Base-by-base conservation (phyloP, 2,113 vertebrate species). In the Apus apus region DNA sequence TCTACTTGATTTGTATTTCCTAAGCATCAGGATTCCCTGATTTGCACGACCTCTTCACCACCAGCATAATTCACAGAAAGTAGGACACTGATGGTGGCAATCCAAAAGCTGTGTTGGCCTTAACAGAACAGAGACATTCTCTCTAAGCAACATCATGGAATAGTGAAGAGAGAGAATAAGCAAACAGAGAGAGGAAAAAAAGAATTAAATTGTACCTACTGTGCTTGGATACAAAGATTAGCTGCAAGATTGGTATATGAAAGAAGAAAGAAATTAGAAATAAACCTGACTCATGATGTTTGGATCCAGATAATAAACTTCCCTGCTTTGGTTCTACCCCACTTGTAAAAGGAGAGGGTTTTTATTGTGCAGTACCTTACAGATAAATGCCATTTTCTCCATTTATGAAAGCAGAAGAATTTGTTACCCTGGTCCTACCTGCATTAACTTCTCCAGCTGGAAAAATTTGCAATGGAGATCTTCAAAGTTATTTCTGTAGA, bases 391-490 rank as follows among this genome's bases (percentile, higher is more conserved):
- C 57, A 56, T 2, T 18, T 23, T 70, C 81, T 89, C 48, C n/a
- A 36, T 15, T 76, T 62, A 76, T 13, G 16, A 90, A 89, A 61
- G 12, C 5, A 88, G 30, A 76, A 82, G 72, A 79, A 58, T 77
- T 82, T 74, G 19, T 82, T 50, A 40, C 34, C 75, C 56, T 64
- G 46, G 45, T 50, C 98, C 88, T 91, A 99, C 99, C 99, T 99
- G 99, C 96, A 99, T 98, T 83, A 99, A 97, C 92, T 97, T 98
- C 96, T 99, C 99, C 96, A 99, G 98, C 87, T 99, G 99, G 98
- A 99, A 99, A 95, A 99, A 99, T 98, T 99, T 99, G 98, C 99
- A 99, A 84, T 99, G 99, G 86, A 99, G 99, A 98, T 99, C 99
- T 97, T 99, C 99, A 96, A 99, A 99, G 97, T 99, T 99, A 98